A percentile compares a stretch with the other conserved stretches of the same genome.
Conservation (phyloP, 2,797 vertebrate species). For the Podarcis lilfordi region DNA sequence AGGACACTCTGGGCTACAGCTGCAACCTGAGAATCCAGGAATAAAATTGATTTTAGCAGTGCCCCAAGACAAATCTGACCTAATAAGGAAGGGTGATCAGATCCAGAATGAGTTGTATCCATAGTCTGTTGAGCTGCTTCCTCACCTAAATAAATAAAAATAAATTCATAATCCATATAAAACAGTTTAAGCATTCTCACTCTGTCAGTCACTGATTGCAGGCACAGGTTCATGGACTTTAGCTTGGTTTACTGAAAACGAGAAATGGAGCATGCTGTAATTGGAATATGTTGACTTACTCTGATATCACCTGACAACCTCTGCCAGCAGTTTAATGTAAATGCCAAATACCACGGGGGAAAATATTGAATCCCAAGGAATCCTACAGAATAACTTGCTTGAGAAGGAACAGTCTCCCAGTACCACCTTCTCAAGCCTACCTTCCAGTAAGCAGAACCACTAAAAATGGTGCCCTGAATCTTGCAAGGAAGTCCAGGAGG, state of each 20-base stretch:
- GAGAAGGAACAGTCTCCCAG: not conserved
- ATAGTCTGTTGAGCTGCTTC: too few species aligned
- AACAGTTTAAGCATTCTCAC: too few species aligned
- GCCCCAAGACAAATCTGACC: too few species aligned
- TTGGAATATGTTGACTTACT: not conserved
- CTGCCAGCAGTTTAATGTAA: not conserved
- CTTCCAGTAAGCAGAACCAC: not conserved
- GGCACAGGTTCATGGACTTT: not conserved
- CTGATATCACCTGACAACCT: not conserved
- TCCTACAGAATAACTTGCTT: not conserved
- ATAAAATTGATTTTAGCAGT: too few species aligned
- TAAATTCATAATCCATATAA: too few species aligned
- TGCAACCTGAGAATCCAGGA: too few species aligned
- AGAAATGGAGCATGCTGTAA: not conserved
- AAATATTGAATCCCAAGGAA: not conserved
- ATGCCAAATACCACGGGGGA: not conserved
- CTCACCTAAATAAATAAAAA: too few species aligned
- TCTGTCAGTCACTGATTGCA: not conserved
- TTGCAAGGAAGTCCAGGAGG: not conserved
- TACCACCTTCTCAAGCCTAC: not conserved
- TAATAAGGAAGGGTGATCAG: too few species aligned
- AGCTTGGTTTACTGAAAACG: not conserved
- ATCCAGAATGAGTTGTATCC: too few species aligned
- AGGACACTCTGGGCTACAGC: too few species aligned
- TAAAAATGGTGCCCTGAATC: not conserved